Base-by-base conservation (phyloP, 2,888 invertebrate species). In the Dugesia japonica region DNA sequence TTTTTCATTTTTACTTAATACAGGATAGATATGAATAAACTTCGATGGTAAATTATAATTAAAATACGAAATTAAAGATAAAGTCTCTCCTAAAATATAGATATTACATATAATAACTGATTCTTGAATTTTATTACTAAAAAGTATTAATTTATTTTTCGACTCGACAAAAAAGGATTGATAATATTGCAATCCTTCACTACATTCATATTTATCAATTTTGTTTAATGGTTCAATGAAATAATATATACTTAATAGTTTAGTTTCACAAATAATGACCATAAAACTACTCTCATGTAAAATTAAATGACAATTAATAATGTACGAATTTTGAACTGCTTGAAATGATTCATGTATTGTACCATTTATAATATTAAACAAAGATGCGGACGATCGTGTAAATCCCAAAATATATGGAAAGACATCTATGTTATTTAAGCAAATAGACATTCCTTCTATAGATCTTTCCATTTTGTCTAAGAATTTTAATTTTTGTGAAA, bases 401-500 rank as follows among this genome's bases (percentile, higher is more conserved):
- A 38, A 38, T 13, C 13, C 17, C 38, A 38, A 38, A 38, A 38
- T 17, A 38, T 38, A 38, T 13, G 38, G 38, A 38, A 13, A 38
- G 13, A 13, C 38, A 13, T 38, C 38, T 13, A 38, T 17, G 17
- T 38, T 13, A 9, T 38, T 88, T 80, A 90, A 89, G 75, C 90
- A 80, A 0, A 87, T 80, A 42, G 83, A 81, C 73, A 97, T 91
- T 26, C 90, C 89, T 84, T 97, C 95, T 78, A 97, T 92, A 80
- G 93, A 92, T 78, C 94, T 86, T 82, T 97, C 97, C 78, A 78
- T 78, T 26, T 74, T 27, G 76, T 81, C 81, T 79, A 97, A 94
- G 56, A 92, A 91, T 82, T 94, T 93, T 0, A 94, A 94, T 84
- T 94, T 93, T 83, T 97, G 95, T 82, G 94, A 93, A 80, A 97